Evolutionary conservation across 2,113 vertebrate species (phyloP).

Genomic region (Notechis scutatus): DNA sequence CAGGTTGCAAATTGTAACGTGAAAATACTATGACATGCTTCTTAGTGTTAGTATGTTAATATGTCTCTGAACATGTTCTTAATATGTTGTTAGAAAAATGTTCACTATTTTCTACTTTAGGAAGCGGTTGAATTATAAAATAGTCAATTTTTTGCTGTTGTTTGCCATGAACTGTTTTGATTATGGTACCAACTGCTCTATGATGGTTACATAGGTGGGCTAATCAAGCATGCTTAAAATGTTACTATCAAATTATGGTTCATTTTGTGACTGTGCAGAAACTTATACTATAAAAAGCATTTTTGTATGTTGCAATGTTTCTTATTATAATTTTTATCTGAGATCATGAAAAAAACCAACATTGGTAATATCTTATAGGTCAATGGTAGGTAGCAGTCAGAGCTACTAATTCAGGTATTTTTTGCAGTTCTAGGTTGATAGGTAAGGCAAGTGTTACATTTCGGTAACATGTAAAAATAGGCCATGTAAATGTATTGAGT

Average conservation of each 20-base stretch:
- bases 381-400: not conserved
- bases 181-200: not conserved
- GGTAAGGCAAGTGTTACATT: not conserved
- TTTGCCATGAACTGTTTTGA: not conserved
- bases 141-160: not conserved
- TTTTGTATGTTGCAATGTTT: not conserved
- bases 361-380: not conserved
- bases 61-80: not conserved
- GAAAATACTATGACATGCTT: not conserved
- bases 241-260: not conserved
- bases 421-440: not conserved
- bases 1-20: not conserved
- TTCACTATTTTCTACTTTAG: not conserved
- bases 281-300: not conserved
- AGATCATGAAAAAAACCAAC: not conserved
- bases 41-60: not conserved
- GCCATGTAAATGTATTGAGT: not conserved
- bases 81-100: not conserved
- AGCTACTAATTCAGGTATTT: not conserved
- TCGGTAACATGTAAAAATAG: not conserved
- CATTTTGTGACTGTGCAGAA: not conserved
- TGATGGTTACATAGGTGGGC: not conserved
- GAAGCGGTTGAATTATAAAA: not conserved
- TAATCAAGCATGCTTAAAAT: not conserved
- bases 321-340: not conserved